Base-by-base conservation (phyloP, 2,797 vertebrate genomes). In the Melanotaenia parkinsoni region DNA sequence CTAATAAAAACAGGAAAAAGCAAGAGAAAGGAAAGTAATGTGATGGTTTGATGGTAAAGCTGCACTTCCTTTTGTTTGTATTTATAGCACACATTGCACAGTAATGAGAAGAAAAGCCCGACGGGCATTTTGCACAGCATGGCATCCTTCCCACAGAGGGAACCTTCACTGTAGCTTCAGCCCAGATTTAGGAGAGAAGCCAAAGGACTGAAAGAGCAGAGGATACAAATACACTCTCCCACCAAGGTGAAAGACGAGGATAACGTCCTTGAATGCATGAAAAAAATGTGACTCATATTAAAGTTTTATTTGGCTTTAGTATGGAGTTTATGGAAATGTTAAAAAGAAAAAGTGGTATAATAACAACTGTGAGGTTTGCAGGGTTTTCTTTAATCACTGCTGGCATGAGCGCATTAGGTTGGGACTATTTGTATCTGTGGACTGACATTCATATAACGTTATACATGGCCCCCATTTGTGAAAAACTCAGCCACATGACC, bases 31-130 rank as follows among this genome's bases (percentile, higher is more conserved):
- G n/a, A 47, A 11, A 57, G 54, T 20, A 4, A 60, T 20, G 60
- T 65, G 30, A 33, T 63, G 61, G 72, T 65, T 22, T 58, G 63
- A 79, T 16, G 30, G 63, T 50, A 28, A 20, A 63, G 22, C 51
- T 28, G 26, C 50, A 22, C 47, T 33, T 69, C 62, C 43, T 63
- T 63, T 35, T 72, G 38, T 75, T 66, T 69, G 75, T 50, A 59
- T 79, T 74, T 73, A 38, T 20, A 61, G 62, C 79, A 77, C 22
- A n/a, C 62, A 68, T 24, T 60, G 61, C 70, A 58, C 51, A 67
- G 57, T 77, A 84, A 91, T 78, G 89, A 87, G 83, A 28, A 72
- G 32, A 84, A 79, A 78, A 67, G 79, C 56, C 82, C 75, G 14
- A 71, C 59, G 85, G 80, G 82, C 47, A 57, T 79, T 69, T 64